These are phyloP conservation scores for Calidris pygmaea DNA, from an alignment of 2,113 vertebrate species.

Conservation along the genomic window DNA sequence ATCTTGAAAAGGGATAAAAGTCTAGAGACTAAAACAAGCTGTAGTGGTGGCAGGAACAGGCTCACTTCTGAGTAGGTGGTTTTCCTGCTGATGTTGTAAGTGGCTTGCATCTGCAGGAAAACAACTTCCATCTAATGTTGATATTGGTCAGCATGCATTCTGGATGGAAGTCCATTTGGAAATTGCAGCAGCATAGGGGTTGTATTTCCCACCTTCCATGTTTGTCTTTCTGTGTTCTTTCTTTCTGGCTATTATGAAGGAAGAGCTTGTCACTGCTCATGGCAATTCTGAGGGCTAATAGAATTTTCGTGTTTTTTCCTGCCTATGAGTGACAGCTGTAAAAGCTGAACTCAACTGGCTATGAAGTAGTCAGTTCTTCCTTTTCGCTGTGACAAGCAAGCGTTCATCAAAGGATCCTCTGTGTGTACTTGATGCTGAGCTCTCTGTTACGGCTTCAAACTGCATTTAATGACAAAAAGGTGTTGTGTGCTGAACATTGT, in stretches of 20 bases:
- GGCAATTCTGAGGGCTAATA: not conserved
- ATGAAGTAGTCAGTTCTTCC: not conserved
- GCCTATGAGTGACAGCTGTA: not conserved
- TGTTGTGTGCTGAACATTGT: not conserved
- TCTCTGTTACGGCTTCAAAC: not conserved
- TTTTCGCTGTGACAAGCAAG: not conserved
- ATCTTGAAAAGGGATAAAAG: not conserved
- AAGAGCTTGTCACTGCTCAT: not conserved
- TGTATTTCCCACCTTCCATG: not conserved
- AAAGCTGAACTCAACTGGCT: not conserved
- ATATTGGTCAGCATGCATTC: fast-evolving
- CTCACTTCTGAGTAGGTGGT: not conserved
- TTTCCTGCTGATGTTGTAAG: not conserved
- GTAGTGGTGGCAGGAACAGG: not conserved
- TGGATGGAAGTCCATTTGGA: not conserved
- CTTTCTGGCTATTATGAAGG: not conserved
- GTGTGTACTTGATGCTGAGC: not conserved
- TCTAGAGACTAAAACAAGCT: not conserved
- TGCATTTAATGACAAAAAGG: not conserved
- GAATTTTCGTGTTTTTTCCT: not conserved
- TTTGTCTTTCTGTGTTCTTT: not conserved
- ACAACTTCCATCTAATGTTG: fast-evolving
- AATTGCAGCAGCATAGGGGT: not conserved
- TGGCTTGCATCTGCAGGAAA: not conserved
- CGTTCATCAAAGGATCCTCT: not conserved